A percentile compares a stretch with the other conserved stretches of the same genome.
phyloP scores from a whole-genome alignment of 2,113 vertebrate genomes.

The Catharus bicknelli region DNA sequence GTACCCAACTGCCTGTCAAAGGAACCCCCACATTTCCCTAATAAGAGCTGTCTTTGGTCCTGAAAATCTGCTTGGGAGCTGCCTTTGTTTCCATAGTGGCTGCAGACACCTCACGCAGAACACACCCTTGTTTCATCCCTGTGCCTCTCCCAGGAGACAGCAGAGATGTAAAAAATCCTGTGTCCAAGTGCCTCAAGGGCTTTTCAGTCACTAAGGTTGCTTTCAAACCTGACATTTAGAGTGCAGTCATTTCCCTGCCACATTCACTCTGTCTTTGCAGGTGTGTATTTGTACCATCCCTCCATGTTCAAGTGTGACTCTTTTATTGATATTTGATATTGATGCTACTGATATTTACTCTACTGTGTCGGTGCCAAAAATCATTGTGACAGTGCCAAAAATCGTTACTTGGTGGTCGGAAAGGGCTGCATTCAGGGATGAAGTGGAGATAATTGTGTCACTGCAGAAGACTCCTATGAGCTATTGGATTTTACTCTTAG shows the following conservation, averaged over 20 bases:
- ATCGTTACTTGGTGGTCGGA: neutral
- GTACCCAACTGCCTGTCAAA: neutral
- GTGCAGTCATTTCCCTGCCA: neutral
- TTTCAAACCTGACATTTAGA: neutral
- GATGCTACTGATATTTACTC: neutral
- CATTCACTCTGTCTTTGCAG: neutral
- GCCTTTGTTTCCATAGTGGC: neutral
- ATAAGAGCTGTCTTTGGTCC: neutral
- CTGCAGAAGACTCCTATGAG: neutral
- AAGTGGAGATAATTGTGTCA: neutral
- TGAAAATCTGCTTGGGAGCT: neutral
- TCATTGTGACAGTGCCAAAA: neutral
- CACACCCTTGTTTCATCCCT: neutral
- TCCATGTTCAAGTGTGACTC: accelerated
- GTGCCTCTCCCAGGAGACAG: neutral
- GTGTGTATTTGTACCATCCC: neutral
- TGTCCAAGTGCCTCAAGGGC: neutral
- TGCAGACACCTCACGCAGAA: neutral
- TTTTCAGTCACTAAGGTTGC: neutral
- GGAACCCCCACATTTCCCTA: neutral
- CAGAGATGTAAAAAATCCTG: neutral
- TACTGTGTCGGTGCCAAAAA: neutral
- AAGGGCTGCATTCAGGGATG: neutral
- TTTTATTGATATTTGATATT: neutral
- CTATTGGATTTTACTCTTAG: neutral